Base-by-base conservation (phyloP, 2,888 invertebrate genomes). In the Mythimna impura region DNA sequence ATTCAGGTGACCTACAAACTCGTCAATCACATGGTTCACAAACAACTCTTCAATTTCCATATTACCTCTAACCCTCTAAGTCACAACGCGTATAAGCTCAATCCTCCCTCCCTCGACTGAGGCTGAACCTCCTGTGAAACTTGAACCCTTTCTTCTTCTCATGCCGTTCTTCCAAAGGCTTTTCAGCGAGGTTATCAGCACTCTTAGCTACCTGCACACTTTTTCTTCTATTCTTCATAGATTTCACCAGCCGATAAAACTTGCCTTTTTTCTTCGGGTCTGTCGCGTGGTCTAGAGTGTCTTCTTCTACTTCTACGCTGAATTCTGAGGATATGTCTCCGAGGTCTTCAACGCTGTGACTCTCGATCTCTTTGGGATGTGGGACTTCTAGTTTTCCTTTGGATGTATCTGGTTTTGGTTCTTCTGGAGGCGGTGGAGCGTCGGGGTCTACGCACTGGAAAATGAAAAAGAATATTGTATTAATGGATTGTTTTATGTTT, bases 261-360 rank as follows among this genome's bases (percentile, higher is more conserved):
- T 96, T 96, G 0, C 96, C 96, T 73, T 90, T 94, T 80, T 95
- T 95, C 80, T 96, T 96, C 0, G 94, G 92, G 64, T 95, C 95
- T 58, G 91, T 88, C 3, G 84, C 82, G 7, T 91, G 86, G 40
- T 95, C 94, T 3, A 92, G 81, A 0, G 91, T 84, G 52, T 96
- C 96, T 64, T 93, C 94, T 80, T 96, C 96, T 1, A 96, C 95
- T 91, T 96, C 95, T 12, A 95, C 95, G 84, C 95, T 95, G 89
- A 96, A 96, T 79, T 96, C 96, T 74, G 96, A 96, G 62, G 95
- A 96, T 89, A 96, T 91, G 90, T 96, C 96, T 82, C 96, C 96
- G 20, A 96, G 90, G 81, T 96, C 96, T 88, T 96, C 96, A 22
- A 96, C 93, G 86, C 96, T 96, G 83, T 95, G 95, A 68, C 93